Base-by-base conservation (phyloP, 2,888 invertebrate genomes). In the Drosophila atripex region DNA sequence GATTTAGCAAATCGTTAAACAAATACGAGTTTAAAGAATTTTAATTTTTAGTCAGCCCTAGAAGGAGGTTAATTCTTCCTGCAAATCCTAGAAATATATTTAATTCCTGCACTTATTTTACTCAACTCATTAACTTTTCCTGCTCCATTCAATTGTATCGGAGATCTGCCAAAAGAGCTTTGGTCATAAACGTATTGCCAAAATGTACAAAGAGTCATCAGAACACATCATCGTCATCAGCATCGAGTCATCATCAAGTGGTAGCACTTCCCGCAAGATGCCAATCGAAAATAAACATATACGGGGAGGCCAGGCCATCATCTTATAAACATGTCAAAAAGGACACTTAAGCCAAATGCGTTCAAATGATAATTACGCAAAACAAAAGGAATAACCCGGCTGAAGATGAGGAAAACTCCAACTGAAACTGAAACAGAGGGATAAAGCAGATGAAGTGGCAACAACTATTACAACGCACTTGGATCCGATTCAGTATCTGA, bases 321-420 rank as follows among this genome's bases (percentile, higher is more conserved):
- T 87, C 75, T 74, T 76, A 89, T 89, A 87, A 87, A 89, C 63
- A 87, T 89, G 83, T 87, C 87, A 89, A 85, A 87, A 87, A 80
- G 86, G 66, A 85, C 88, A 85, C 87, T 85, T 88, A 87, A 75
- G 69, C 64, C 80, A 82, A 85, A 86, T 80, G 88, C 87, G 68
- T 72, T 87, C 77, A 85, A 84, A 85, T 82, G 88, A 88, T 85
- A 85, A 88, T 88, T 88, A 86, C 77, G 66, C 43, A 51, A 57
- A 54, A 54, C 66, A 64, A 64, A 69, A 59, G 68, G 21, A 43
- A 43, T 43, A 43, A 43, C 11, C 43, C 21, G 43, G 43, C 43
- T 21, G 63, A 72, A 70, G 66, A 72, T 74, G 45, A 78, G 71
- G 60, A 35, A 35, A 14, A 32, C 32, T 35, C 5, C 2, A 72